A percentile compares a stretch with the other conserved stretches of the same genome.
These are phyloP conservation scores for Umimayanthus chanpuru DNA, from an alignment of 92 coral and sea anemone species.

Conservation along the genomic window DNA sequence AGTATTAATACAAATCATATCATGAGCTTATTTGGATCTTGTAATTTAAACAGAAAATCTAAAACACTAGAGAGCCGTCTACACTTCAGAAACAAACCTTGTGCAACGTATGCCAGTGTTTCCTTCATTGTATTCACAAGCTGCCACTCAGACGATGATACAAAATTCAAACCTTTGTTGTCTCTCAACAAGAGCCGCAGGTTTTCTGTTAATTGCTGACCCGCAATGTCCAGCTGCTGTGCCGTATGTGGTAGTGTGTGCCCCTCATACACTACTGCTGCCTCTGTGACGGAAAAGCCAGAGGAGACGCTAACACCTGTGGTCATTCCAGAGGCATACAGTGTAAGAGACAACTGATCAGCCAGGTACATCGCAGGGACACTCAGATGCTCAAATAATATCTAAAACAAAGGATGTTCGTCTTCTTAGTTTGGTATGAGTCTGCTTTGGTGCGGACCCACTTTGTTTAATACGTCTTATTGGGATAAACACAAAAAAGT, in stretches of 20 bases:
- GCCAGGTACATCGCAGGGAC: slow-evolving; percentile 95
- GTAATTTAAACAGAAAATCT: background rate
- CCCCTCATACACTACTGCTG: slow-evolving; percentile 95
- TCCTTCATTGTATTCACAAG: slow-evolving; percentile 95
- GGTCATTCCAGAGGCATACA: slow-evolving; percentile 91
- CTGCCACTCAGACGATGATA: slow-evolving; percentile 96
- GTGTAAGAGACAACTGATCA: slow-evolving; percentile 78
- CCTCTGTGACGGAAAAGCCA: slow-evolving; percentile 93
- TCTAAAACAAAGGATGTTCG: slow-evolving; percentile 57
- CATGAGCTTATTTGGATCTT: background rate
- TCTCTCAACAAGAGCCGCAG: slow-evolving; percentile 79
- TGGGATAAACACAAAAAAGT: too few relatives aligned
- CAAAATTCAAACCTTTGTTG: slow-evolving; percentile 80
- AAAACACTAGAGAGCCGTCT: background rate
- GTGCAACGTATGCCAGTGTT: slow-evolving; percentile 81
- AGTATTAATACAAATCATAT: background rate
- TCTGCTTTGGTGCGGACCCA: too few relatives aligned
- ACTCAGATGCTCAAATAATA: slow-evolving; percentile 88
- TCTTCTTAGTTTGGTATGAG: background rate
- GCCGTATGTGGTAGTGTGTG: slow-evolving; percentile 76
- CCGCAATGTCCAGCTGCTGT: slow-evolving; percentile 90
- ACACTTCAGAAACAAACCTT: slow-evolving; percentile 52
- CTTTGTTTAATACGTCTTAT: too few relatives aligned
- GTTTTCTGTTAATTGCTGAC: slow-evolving; percentile 89
- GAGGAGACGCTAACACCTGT: slow-evolving; percentile 89